phyloP scores from a whole-genome alignment of 2,113 vertebrate genomes.

The Isichthys henryi region DNA sequence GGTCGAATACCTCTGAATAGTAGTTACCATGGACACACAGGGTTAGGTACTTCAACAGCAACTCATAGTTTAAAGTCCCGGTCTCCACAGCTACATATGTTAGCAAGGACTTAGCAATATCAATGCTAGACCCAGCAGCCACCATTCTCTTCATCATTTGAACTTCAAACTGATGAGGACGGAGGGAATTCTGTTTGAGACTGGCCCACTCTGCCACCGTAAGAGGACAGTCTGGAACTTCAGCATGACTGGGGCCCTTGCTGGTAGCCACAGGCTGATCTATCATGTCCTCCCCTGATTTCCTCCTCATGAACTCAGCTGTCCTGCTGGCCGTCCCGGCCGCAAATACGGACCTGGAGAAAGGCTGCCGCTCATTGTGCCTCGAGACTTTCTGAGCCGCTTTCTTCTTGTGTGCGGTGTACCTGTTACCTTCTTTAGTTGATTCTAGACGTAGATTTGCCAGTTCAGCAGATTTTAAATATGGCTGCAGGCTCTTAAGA shows the following conservation, averaged over 20 bases:
- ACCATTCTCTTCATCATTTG: constrained; percentile 61
- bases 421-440: constrained; percentile 27
- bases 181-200: constrained; percentile 50
- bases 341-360: constrained; percentile 61
- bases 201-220: constrained; percentile 67
- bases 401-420: not conserved
- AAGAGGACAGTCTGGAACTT: constrained; percentile 66
- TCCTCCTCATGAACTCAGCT: constrained; percentile 43
- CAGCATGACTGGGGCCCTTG: constrained; percentile 6
- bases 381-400: constrained; percentile 13
- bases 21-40: constrained; percentile 71
- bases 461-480: not conserved
- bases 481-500: not conserved
- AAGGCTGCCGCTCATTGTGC: not conserved
- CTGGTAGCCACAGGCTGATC: constrained; percentile 16
- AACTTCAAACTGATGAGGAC: constrained; percentile 58
- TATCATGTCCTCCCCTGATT: not conserved
- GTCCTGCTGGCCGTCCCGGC: constrained; percentile 66
- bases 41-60: constrained; percentile 72
- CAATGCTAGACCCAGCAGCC: constrained; percentile 41
- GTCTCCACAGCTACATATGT: constrained; percentile 64
- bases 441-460: constrained; percentile 27
- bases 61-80: constrained; percentile 67
- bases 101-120: constrained; percentile 81
- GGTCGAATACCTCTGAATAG: constrained; percentile 67